Evolutionary conservation across 2,888 invertebrate genomes (phyloP).

Genomic region (Drosophila peninsularis): DNA sequence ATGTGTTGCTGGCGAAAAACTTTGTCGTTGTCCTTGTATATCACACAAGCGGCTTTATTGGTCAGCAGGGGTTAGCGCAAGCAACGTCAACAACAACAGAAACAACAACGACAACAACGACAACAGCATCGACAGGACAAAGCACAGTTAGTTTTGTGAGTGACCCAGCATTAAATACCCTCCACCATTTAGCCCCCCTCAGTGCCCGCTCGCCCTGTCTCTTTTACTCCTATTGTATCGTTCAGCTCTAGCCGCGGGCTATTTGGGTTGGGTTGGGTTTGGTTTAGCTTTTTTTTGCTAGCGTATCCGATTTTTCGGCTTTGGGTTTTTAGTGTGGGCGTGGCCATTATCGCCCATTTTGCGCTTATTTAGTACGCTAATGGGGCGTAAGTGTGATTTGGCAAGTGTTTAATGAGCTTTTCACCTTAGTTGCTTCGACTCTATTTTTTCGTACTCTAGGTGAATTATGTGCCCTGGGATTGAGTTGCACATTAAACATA

Average conservation of each 20-base stretch:
- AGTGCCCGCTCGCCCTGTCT: not conserved
- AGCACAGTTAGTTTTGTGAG: conserved; percentile 69
- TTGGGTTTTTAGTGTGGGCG: conserved; percentile 16
- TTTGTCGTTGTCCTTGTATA: conserved; percentile 70
- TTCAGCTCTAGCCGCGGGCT: conserved; percentile 64
- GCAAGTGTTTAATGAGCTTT: conserved; percentile 78
- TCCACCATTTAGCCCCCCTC: not conserved
- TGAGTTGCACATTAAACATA: conserved; percentile 14
- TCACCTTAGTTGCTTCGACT: conserved; percentile 40
- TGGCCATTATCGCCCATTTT: conserved; percentile 50
- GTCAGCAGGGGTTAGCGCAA: conserved; percentile 73
- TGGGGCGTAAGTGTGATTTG: conserved; percentile 76
- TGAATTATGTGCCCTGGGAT: conserved; percentile 37
- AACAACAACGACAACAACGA: conserved; percentile 17
- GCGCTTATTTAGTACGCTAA: conserved; percentile 75
- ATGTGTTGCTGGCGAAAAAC: conserved; percentile 69
- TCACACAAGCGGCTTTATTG: conserved; percentile 80
- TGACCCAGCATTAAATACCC: conserved; percentile 69
- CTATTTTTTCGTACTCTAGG: not conserved
- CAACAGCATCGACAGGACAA: conserved; percentile 22
- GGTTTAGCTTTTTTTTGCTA: conserved; percentile 31
- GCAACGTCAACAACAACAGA: conserved; percentile 29
- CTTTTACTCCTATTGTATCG: conserved; percentile 26
- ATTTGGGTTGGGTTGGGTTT: conserved; percentile 67
- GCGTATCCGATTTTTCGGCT: conserved; percentile 30